Evolutionary conservation across 2,797 vertebrate species (phyloP), one percentile per base, ranked within the genome.

Genomic region (Amphiprion clarkii): DNA sequence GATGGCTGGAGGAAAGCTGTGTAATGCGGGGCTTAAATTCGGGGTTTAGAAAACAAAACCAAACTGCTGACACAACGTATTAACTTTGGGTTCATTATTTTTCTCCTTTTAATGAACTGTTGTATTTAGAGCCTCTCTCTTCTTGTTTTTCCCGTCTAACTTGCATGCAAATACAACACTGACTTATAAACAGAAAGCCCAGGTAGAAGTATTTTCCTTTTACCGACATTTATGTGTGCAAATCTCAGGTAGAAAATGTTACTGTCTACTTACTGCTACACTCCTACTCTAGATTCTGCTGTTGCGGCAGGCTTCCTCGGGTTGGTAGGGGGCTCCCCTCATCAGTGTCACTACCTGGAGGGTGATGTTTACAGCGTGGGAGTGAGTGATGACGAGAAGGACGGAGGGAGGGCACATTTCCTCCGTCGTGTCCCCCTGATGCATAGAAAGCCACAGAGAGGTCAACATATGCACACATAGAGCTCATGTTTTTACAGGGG

Each of bases 351-450:
- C 81, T 76, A 76, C 82, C 77, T 79, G 78, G 59, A 89, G 85
- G 77, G 75, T 87, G 84, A 90, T 90, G 87, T 92, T 93, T 90
- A 88, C 86, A 77, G 83, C 65, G 84, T 85, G 73, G 85, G 85
- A 76, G 86, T 84, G 79, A 87, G 82, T 81, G 84, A 87, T 87
- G 89, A 88, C 71, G 71, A 82, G 65, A 61, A 70, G 42, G 52
- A 79, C 57, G 65, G 66, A 72, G 70, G 56, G 56, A 62, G 74
- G 71, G n/a, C 36, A 65, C 58, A 29, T 70, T 77, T 88, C 67
- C 76, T 79, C 69, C 54, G 33, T 12, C 2, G 21, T 64, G 64
- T 61, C 74, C 65, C 11, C 78, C 68, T 14, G 60, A 67, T 74
- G 78, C 42, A 70, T 63, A 9, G 49, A 76, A 61, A 49, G 42